phyloP scores from a whole-genome alignment of 2,113 vertebrate genomes.

The Carettochelys insculpta region DNA sequence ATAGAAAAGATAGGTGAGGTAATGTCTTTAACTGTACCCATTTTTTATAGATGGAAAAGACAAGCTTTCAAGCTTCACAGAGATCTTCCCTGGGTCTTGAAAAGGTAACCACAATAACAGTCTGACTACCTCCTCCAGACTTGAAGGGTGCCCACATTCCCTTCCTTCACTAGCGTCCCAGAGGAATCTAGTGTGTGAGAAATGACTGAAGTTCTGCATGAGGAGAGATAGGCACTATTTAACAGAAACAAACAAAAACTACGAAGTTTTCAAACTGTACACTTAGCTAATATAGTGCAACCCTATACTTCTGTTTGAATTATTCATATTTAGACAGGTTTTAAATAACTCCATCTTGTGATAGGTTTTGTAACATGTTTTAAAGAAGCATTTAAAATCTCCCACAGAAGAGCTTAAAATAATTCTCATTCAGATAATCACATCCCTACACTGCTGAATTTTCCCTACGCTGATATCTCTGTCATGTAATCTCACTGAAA shows the following conservation, averaged over 20 bases:
- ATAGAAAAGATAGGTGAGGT: too few species aligned
- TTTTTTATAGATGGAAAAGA: too few species aligned
- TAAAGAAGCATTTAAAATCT: not conserved
- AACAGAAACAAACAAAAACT: not conserved
- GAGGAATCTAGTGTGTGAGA: not conserved
- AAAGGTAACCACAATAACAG: too few species aligned
- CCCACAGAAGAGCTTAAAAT: not conserved
- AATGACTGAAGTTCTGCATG: not conserved
- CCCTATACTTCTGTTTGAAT: not conserved
- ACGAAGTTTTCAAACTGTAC: not conserved
- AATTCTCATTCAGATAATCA: not conserved
- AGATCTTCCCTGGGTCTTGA: too few species aligned
- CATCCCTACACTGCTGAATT: not conserved
- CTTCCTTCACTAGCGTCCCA: not conserved
- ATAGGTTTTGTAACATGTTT: not conserved
- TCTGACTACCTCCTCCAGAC: not conserved
- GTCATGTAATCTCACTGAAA: not conserved
- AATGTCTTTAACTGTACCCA: too few species aligned
- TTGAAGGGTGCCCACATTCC: not conserved
- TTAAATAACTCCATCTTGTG: not conserved
- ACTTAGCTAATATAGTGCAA: not conserved
- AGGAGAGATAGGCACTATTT: not conserved
- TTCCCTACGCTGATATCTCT: not conserved
- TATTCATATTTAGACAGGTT: not conserved
- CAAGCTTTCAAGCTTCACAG: too few species aligned